Evolutionary conservation across 2,113 vertebrate genomes (phyloP).

Genomic region (Pelecanoides urinatrix): DNA sequence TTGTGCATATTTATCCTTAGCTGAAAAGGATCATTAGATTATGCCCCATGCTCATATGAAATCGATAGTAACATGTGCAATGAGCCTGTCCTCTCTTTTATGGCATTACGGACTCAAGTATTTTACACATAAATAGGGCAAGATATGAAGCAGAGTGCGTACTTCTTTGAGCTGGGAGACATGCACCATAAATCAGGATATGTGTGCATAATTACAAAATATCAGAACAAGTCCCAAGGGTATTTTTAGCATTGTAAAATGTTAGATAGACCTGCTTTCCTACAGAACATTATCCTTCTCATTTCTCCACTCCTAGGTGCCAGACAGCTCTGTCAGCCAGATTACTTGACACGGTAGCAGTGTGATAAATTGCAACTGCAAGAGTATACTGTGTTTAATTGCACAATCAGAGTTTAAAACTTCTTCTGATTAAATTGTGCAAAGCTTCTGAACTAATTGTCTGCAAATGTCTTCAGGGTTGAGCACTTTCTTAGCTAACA

Average conservation of each 20-base stretch:
- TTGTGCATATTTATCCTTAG: slow-evolving; percentile 66
- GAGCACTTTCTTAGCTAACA: not conserved
- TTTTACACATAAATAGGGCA: slow-evolving; percentile 64
- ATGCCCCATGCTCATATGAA: slow-evolving; percentile 36
- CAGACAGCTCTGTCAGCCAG: not conserved
- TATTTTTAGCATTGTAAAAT: slow-evolving; percentile 47
- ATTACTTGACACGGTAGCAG: not conserved
- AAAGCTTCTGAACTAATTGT: slow-evolving; percentile 31
- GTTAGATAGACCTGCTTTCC: slow-evolving; percentile 28
- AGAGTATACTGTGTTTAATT: slow-evolving; percentile 39
- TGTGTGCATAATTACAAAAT: slow-evolving; percentile 68
- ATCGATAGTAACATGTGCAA: slow-evolving; percentile 61
- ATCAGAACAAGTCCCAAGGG: slow-evolving; percentile 52
- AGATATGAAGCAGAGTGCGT: slow-evolving; percentile 50
- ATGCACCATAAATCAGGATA: slow-evolving; percentile 66
- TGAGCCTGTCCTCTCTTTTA: slow-evolving; percentile 69
- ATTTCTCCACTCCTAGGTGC: slow-evolving; percentile 17
- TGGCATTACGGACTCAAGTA: slow-evolving; percentile 56
- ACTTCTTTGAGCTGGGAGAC: slow-evolving; percentile 56
- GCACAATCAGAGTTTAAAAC: slow-evolving; percentile 40
- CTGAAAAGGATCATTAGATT: slow-evolving; percentile 64
- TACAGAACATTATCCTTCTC: slow-evolving; percentile 39
- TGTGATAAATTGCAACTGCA: slow-evolving; percentile 32
- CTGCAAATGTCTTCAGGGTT: not conserved
- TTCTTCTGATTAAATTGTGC: slow-evolving; percentile 46